These are phyloP conservation scores for Dipodomys stephensi DNA, from an alignment of 2,113 vertebrate genomes.

Conservation along the genomic window DNA sequence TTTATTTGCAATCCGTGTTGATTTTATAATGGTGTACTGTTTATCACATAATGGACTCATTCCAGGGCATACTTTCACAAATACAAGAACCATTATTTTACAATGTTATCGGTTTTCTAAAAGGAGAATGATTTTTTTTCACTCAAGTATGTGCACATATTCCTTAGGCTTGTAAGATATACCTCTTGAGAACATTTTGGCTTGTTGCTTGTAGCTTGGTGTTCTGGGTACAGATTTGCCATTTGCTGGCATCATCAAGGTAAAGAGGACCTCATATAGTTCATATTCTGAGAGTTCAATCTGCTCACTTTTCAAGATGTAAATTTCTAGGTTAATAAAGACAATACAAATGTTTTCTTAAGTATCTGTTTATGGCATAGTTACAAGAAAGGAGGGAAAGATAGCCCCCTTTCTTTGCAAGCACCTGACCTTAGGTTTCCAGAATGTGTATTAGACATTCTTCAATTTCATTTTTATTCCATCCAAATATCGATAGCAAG, in stretches of 20 bases:
- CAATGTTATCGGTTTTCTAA: background rate
- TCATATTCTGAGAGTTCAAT: background rate
- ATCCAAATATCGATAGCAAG: slow-evolving; percentile 14
- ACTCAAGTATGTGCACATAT: background rate
- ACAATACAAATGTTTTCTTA: background rate
- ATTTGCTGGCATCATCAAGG: background rate
- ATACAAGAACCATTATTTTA: background rate
- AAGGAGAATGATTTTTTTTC: background rate
- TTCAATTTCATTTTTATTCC: slow-evolving; percentile 6
- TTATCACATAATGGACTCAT: background rate
- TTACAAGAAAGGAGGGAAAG: background rate
- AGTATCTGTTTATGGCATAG: background rate
- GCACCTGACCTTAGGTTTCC: background rate
- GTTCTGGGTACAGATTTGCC: background rate
- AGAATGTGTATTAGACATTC: background rate
- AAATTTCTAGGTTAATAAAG: slow-evolving; percentile 46
- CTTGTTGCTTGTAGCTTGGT: background rate
- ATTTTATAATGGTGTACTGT: slow-evolving; percentile 11
- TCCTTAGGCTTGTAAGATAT: slow-evolving; percentile 18
- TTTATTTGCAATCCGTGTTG: slow-evolving; percentile 9
- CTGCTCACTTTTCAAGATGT: background rate
- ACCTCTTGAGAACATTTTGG: background rate
- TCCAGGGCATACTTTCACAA: background rate
- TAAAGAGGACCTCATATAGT: background rate
- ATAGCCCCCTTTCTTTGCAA: background rate